A percentile compares a stretch with the other conserved stretches of the same genome.
Evolutionary conservation across 1,140 invertebrate species (phyloP).

Genomic region (Drosophila santomea): DNA sequence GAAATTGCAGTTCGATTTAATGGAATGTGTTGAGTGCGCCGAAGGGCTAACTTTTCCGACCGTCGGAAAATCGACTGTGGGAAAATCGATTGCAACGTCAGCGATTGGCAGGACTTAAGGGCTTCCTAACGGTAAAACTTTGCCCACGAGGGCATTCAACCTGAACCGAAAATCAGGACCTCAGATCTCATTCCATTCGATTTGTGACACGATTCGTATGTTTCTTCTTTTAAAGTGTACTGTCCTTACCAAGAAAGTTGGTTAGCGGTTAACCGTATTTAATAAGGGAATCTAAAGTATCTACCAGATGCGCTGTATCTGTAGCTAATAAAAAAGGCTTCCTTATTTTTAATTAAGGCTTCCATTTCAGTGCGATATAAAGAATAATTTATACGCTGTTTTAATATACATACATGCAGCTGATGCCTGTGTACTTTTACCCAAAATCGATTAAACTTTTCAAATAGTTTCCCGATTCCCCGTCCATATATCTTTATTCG

Average conservation of each 20-base stretch:
- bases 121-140: slow-evolving; percentile 45
- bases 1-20: slow-evolving; percentile 27
- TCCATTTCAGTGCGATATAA: neutral
- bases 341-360: neutral
- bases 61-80: slow-evolving; percentile 69
- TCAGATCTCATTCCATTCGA: slow-evolving; percentile 8
- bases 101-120: slow-evolving; percentile 63
- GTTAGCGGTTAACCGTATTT: too few relatives aligned
- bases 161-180: slow-evolving; percentile 1
- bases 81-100: slow-evolving; percentile 65
- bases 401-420: neutral
- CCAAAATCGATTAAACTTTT: slow-evolving; percentile 38
- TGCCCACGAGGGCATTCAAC: slow-evolving; percentile 29
- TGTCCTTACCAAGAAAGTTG: neutral
- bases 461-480: slow-evolving; percentile 14
- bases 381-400: neutral
- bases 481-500: slow-evolving; percentile 9
- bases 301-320: neutral
- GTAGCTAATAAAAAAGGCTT: neutral
- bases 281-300: neutral
- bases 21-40: neutral
- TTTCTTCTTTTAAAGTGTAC: neutral
- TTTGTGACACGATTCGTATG: slow-evolving; percentile 8
- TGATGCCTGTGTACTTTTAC: slow-evolving; percentile 13
- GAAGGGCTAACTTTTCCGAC: slow-evolving; percentile 46